These are phyloP conservation scores for Campylomormyrus numenius DNA, from an alignment of 2,113 vertebrate species.

Conservation along the genomic window DNA sequence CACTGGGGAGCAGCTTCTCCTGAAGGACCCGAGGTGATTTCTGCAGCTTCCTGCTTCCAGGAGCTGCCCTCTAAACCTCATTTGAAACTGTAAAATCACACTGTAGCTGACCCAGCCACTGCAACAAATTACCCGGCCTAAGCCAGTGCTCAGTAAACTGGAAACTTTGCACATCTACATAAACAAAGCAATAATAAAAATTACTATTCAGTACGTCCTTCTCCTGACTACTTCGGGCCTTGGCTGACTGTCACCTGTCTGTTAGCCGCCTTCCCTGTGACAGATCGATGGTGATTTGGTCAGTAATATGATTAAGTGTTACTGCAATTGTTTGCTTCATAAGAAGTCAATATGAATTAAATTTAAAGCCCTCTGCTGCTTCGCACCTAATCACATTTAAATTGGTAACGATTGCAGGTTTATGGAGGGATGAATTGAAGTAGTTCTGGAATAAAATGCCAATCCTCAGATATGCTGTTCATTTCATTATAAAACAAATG, in stretches of 20 bases:
- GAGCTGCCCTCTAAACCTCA: neutral
- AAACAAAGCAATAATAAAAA: neutral
- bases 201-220: neutral
- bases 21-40: neutral
- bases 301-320: slow-evolving; percentile 58
- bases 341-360: slow-evolving; percentile 55
- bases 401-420: slow-evolving; percentile 45
- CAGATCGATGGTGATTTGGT: slow-evolving; percentile 54
- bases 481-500: neutral
- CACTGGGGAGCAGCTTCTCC: neutral
- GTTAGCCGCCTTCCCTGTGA: slow-evolving; percentile 31
- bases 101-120: neutral
- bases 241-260: slow-evolving; percentile 40
- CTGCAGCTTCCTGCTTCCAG: neutral
- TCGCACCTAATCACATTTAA: slow-evolving; percentile 56
- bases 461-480: neutral
- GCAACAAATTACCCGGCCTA: neutral
- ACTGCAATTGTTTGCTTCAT: slow-evolving; percentile 57
- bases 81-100: neutral
- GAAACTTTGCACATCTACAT: neutral
- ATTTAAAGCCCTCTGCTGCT: slow-evolving; percentile 51
- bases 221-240: slow-evolving; percentile 26
- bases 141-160: neutral
- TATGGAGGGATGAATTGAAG: slow-evolving; percentile 28
- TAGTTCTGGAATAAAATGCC: slow-evolving; percentile 18